Evolutionary conservation across 2,888 invertebrate species (phyloP).

Genomic region (Chromoteleia sp.): DNA sequence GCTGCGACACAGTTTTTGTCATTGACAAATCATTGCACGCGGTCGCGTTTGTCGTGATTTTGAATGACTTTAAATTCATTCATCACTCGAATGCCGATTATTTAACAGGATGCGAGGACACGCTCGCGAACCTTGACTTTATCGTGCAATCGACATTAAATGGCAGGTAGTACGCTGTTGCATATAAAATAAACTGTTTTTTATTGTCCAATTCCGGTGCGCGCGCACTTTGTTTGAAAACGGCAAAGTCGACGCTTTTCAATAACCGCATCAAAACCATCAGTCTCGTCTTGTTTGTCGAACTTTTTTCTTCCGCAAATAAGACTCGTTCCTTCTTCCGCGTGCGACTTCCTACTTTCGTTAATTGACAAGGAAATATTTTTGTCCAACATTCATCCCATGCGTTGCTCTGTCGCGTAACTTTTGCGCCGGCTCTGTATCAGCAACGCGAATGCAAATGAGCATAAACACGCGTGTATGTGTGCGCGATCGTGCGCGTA

Average conservation of each 20-base stretch:
- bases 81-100: constrained; percentile 58
- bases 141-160: constrained; percentile 62
- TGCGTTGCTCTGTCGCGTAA: not conserved
- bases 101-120: constrained; percentile 68
- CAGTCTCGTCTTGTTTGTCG: not conserved
- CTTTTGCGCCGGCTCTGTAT: not conserved
- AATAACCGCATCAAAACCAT: not conserved
- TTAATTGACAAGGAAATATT: not conserved
- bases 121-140: constrained; percentile 63
- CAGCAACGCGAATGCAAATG: constrained; percentile 3
- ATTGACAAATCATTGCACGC: constrained; percentile 40
- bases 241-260: no score
- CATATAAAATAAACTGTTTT: constrained; percentile 39
- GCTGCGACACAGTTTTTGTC: constrained; percentile 15
- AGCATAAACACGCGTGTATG: constrained; percentile 12
- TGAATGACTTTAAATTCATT: constrained; percentile 64
- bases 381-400: not conserved
- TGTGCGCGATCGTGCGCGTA: not conserved
- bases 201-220: constrained; percentile 33
- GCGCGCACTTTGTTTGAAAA: constrained; percentile 5
- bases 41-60: constrained; percentile 39
- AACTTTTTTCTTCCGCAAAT: not conserved
- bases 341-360: constrained; percentile 9
- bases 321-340: not conserved
- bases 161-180: constrained; percentile 41